phyloP scores from a whole-genome alignment of 2,888 invertebrate species.

The Chesias legatella region DNA sequence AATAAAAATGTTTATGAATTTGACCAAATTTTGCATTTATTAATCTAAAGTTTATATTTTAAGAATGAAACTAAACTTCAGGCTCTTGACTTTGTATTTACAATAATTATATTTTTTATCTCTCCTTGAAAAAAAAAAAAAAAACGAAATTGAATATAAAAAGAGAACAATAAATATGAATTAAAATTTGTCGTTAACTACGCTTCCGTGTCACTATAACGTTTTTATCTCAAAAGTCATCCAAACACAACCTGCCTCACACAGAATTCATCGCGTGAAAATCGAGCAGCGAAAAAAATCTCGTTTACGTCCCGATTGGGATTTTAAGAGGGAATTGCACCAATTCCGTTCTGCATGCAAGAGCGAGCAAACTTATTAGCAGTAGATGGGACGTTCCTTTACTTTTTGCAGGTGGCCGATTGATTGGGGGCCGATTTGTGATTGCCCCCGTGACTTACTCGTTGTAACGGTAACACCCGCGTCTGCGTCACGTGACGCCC shows the following conservation, averaged over 20 bases:
- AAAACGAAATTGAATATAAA: too few species aligned
- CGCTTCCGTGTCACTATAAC: background rate
- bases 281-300: conserved; percentile 35
- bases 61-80: too few species aligned
- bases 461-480: conserved; percentile 48
- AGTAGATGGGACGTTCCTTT: conserved; percentile 44
- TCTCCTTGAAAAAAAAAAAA: too few species aligned
- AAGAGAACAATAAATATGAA: too few species aligned
- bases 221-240: background rate
- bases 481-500: conserved; percentile 36
- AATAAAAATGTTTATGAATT: too few species aligned
- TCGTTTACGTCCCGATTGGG: conserved; percentile 59
- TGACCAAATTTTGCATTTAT: too few species aligned
- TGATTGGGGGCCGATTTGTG: conserved; percentile 59
- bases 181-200: too few species aligned
- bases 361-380: conserved; percentile 76
- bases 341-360: conserved; percentile 73
- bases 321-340: conserved; percentile 46
- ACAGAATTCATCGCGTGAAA: conserved; percentile 19
- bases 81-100: too few species aligned
- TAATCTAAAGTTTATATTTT: too few species aligned
- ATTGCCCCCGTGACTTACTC: conserved; percentile 62
- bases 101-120: too few species aligned
- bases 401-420: conserved; percentile 70
- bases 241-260: conserved; percentile 12